Evolutionary conservation across 2,797 vertebrate genomes (phyloP), one percentile per base, ranked within the genome.

Genomic region (Tympanoctomys barrerae): DNA sequence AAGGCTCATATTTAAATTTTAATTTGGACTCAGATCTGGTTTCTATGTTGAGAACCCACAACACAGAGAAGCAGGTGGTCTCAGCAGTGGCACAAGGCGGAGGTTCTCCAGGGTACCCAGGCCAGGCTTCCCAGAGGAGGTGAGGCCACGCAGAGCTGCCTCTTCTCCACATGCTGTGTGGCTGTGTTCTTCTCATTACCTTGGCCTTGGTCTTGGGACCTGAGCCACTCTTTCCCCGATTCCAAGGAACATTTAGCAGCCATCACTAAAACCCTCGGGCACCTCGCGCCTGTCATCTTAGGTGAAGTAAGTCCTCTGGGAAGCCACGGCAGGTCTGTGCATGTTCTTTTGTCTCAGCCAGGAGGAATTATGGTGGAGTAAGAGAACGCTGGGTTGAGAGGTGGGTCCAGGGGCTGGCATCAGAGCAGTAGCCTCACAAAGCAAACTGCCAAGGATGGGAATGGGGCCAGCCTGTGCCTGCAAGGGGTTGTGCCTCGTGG

Each of bases 301-400:
- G 78, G 39, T 22, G 18, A 36, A 89, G 54, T 89, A 26, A 46
- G 93, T 96, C 92, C 87, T 81, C 21, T n/a, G 87, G 94, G 96
- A 85, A 24, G 39, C 22, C 21, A 77, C 79, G 71, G 82, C 92
- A 84, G 28, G 85, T 22, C 2, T 0, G 21, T 94, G 96, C 95
- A 92, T 91, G 97, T 39, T 91, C 84, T 96, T 61, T 79, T 83
- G 71, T 73, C 54, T 92, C 36, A 78, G 82, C 93, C 81, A 96
- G 86, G 80, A 96, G 54, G 36, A n/a, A 42, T 33, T 46, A 54
- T 12, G 2, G 21, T 77, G 21, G 39, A 64, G 36, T 89, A 24
- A 91, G 83, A 73, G 71, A 82, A 89, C 54, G 9, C 19, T 52
- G 85, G 68, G 78, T 61, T 46, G 18, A n/a, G 4, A n/a, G 46